Base-by-base conservation (phyloP, 2,797 vertebrate species). In the Meriones psammophilus region DNA sequence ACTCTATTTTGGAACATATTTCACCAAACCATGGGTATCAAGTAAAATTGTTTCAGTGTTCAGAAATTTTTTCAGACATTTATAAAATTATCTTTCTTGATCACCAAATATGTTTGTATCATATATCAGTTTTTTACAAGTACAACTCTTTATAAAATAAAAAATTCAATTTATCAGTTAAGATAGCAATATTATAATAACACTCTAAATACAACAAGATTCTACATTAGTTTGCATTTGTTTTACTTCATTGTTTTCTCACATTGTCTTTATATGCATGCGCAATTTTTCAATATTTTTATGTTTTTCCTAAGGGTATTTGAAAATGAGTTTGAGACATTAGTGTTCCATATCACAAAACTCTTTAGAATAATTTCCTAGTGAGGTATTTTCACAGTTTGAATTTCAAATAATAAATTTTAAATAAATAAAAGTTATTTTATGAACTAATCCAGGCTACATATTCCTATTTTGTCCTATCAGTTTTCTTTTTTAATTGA, bases 1-100 rank as follows among this genome's bases (percentile, higher is more conserved):
- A 83, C 64, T 68, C 30, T 88, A 58, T 88, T 94, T 86, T 36
- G 24, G 84, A 39, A 13, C 8, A 78, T 81, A 90, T 94, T 95
- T 92, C 18, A 92, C 89, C 10, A 94, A 73, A 42, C 68, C 88
- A 69, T 88, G 2, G 83, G 17, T 28, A 88, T 88, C 6, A 58
- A 20, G 39, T 8, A n/a, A 0, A 71, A 85, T 22, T 5, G 10
- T 64, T 20, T 91, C 54, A 78, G 12, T 50, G 3, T 91, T 94
- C 20, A 91, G 62, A 92, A 89, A 90, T 68, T 91, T 56, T 50
- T 81, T 94, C 20, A 91, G 5, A 69, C 91, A 28, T 58, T 36
- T 89, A 73, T 93, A 86, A 81, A 64, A 87, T 81, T 92, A 30
- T 1, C 3, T 30, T 79, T 69, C 84, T 94, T 66, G 3, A 13